Percentiles rank a stretch among this genome's conserved stretches.
These are phyloP conservation scores for Drosophila nigritarsus DNA, from an alignment of 2,888 invertebrate species.

Conservation along the genomic window DNA sequence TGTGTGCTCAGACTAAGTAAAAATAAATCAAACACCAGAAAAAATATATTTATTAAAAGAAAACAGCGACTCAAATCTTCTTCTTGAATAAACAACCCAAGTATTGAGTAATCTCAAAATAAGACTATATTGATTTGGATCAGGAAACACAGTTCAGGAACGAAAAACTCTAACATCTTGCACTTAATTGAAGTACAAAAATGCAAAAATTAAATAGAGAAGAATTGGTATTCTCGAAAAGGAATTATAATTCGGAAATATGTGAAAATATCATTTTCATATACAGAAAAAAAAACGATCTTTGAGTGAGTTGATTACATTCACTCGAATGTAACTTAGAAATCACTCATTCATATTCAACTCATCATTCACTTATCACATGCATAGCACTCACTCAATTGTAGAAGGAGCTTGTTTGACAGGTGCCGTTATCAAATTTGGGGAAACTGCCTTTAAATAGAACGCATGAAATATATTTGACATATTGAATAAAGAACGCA, in stretches of 20 bases:
- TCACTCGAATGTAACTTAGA: neutral
- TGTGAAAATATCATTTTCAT: neutral
- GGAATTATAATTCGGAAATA: neutral
- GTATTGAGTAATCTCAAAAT: neutral
- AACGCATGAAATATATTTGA: constrained; percentile 24
- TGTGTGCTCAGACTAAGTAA: neutral
- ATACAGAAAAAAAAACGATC: neutral
- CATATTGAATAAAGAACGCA: constrained; percentile 20
- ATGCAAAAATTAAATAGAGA: neutral
- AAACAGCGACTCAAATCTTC: neutral
- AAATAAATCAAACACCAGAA: neutral
- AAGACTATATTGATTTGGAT: neutral
- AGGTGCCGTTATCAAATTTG: constrained; percentile 43
- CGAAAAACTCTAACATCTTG: neutral
- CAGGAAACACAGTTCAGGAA: neutral
- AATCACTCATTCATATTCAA: neutral
- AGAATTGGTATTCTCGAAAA: neutral
- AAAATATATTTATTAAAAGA: neutral
- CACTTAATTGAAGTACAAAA: neutral
- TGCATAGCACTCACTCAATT: constrained; percentile 6
- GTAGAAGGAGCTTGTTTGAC: constrained; percentile 21
- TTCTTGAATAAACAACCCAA: neutral
- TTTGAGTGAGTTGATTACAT: neutral
- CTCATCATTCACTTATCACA: constrained; percentile 4
- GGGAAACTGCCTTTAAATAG: constrained; percentile 24